Evolutionary conservation across 1,140 invertebrate species (phyloP), one percentile per base, ranked within the genome.

Genomic region (Thalassaphorura encarpata): DNA sequence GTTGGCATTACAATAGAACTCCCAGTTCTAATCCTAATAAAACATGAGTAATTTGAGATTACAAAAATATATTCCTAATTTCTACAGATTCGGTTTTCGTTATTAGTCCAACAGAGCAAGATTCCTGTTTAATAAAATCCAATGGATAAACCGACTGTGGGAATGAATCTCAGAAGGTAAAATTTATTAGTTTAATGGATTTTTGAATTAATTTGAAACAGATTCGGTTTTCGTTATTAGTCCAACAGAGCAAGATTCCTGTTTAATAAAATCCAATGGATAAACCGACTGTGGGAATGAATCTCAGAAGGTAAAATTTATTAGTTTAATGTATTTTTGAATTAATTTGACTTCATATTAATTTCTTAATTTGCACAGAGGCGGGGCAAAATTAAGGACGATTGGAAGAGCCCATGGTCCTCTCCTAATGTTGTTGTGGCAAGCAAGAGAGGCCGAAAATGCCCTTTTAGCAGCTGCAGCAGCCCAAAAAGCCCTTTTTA

Each of bases 361-460:
- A 36, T 28, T 28, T 63, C 11, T 52, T 13, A 48, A 51, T 29
- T 63, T 39, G 61, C 71, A 46, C 58, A 79, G 77, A 69, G 74
- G 77, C 60, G 72, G 76, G 59, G 72, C 76, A n/a, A 70, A 73
- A 57, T 63, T 79, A 50, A 69, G 73, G 58, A 72, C 76, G 3
- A 64, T 77, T 21, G 70, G 74, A 47, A 71, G 70, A 61, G 72
- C 75, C 2, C 75, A 78, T 65, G 63, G 67, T 52, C 73, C 77
- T 54, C 67, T 79, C 1, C 75, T 76, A 58, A 71, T 79, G 54
- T 69, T 79, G 18, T 70, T 79, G 49, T 78, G 75, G 19, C 75
- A 78, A 64, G 63, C 78, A 23, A 72, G 73, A 61, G 75, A 77
- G 65, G 69, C 77, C 19, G 67, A 73, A 52, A 69, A 70, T 39